Evolutionary conservation across 2,888 invertebrate species (phyloP).

Genomic region (Limulus polyphemus): DNA sequence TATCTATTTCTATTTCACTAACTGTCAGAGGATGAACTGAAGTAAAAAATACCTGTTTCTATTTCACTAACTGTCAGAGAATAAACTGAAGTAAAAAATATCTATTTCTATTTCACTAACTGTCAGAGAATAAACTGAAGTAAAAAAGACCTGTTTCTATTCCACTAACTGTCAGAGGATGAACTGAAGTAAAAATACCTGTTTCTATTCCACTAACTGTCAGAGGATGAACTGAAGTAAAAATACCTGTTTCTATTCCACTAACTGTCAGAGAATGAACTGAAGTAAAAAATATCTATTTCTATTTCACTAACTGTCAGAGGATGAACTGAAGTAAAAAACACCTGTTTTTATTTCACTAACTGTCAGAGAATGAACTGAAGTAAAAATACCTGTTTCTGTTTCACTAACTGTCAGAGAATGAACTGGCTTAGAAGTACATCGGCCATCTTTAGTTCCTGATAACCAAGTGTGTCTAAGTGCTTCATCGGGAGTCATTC

Average conservation of each 20-base stretch:
- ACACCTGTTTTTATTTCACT: conserved; percentile 1
- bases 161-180: conserved; percentile 2
- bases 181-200: conserved; percentile 1
- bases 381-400: conserved; percentile 1
- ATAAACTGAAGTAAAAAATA: conserved; percentile 1
- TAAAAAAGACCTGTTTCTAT: background rate
- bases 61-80: conserved; percentile 3
- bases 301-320: conserved; percentile 4
- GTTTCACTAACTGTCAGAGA: conserved; percentile 3
- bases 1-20: conserved; percentile 1
- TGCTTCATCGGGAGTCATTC: conserved; percentile 48
- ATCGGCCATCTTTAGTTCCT: conserved; percentile 18
- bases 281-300: background rate
- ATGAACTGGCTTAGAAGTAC: conserved; percentile 5
- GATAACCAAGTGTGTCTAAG: conserved; percentile 70
- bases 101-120: conserved; percentile 3
- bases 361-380: background rate
- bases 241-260: background rate
- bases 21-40: conserved; percentile 4
- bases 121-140: conserved; percentile 4
- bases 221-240: conserved; percentile 4
- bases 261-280: conserved; percentile 4
- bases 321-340: conserved; percentile 2
- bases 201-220: conserved; percentile 4
- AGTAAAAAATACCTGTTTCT: conserved; percentile 1